Conservation (phyloP, 2,113 vertebrate genomes). For the Zingel zingel region DNA sequence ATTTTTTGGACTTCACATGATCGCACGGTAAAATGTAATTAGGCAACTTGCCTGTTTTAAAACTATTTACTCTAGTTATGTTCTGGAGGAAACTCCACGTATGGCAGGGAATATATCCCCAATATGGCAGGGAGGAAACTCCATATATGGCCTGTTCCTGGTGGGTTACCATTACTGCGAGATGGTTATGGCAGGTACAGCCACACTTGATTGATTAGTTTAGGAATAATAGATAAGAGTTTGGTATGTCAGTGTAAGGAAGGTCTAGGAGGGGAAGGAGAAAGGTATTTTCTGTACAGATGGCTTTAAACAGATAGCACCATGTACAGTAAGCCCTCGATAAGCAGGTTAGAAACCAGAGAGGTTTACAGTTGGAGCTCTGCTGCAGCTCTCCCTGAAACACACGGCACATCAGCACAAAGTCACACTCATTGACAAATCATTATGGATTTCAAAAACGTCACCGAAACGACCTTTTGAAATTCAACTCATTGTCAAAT, state of each 20-base stretch:
- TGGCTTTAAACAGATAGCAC: constrained; percentile 83
- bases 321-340: constrained; percentile 80
- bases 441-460: constrained; percentile 67
- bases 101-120: constrained; percentile 68
- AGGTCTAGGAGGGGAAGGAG: constrained; percentile 36
- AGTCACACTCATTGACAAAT: constrained; percentile 77
- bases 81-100: constrained; percentile 64
- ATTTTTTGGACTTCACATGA: not conserved
- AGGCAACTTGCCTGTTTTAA: not conserved
- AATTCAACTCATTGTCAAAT: constrained; percentile 79
- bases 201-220: constrained; percentile 5
- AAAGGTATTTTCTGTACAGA: constrained; percentile 76
- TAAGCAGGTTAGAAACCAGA: constrained; percentile 73
- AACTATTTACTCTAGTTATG: not conserved
- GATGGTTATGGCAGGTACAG: not conserved
- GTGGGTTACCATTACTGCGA: not conserved
- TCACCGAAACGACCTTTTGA: constrained; percentile 45
- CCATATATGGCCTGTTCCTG: constrained; percentile 67
- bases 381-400: constrained; percentile 77
- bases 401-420: constrained; percentile 75
- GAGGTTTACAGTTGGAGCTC: constrained; percentile 74
- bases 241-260: constrained; percentile 21
- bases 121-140: constrained; percentile 75
- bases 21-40: no score
- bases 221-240: constrained; percentile 5